A percentile compares a stretch with the other conserved stretches of the same genome.
Conservation (phyloP, 2,113 vertebrate species). For the Sorex fumeus region DNA sequence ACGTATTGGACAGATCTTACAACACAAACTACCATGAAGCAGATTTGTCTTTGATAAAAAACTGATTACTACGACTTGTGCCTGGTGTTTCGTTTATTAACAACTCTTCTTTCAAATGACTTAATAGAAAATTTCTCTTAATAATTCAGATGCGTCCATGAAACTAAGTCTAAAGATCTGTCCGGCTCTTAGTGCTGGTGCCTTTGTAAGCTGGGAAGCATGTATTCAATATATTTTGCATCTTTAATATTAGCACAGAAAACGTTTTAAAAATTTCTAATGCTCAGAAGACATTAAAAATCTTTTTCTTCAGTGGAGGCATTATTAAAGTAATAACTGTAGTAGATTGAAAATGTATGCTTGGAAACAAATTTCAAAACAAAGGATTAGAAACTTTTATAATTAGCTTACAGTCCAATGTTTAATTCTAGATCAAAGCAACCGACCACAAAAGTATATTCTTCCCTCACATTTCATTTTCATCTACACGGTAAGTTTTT, state of each 20-base stretch:
- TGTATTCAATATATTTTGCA: conserved; percentile 8
- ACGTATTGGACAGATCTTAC: conserved; percentile 17
- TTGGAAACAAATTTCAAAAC: conserved; percentile 36
- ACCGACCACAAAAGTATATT: conserved; percentile 31
- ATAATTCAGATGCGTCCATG: conserved; percentile 51
- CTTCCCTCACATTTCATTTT: conserved; percentile 28
- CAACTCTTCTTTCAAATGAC: conserved; percentile 47
- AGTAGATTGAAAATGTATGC: conserved; percentile 7
- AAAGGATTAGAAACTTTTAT: background rate
- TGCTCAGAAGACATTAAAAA: too few species aligned
- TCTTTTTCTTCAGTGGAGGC: background rate
- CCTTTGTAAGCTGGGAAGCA: conserved; percentile 46
- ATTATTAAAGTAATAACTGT: conserved; percentile 16
- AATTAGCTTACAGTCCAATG: conserved; percentile 16
- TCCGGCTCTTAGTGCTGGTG: background rate
- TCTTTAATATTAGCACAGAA: background rate
- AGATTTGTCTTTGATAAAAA: conserved; percentile 46
- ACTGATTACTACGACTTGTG: conserved; percentile 16
- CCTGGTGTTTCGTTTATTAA: conserved; percentile 13
- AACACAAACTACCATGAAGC: conserved; percentile 45
- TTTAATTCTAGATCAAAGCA: conserved; percentile 39
- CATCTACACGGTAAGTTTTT: conserved; percentile 22
- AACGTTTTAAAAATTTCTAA: background rate
- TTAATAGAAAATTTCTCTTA: background rate
- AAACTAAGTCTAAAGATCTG: background rate